Percentiles rank a stretch among this genome's conserved stretches.
Conservation (phyloP, 2,797 vertebrate genomes). For the Serranus cabrilla region DNA sequence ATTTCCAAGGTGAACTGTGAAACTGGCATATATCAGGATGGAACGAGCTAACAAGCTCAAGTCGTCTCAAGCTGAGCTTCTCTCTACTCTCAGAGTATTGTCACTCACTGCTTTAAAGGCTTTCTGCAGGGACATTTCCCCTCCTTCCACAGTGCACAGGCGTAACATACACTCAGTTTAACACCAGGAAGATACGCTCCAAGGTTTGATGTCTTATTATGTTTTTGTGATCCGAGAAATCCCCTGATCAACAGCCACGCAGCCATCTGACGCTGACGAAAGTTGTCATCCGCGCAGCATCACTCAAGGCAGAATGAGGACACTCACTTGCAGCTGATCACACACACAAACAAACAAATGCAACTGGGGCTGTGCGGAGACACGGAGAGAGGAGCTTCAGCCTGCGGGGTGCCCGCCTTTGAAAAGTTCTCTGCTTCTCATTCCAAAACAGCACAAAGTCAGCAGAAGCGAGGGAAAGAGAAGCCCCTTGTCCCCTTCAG, state of each 20-base stretch:
- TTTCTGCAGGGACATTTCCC: constrained; percentile 2
- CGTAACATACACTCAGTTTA: constrained; percentile 25
- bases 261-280: constrained; percentile 57
- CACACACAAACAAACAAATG: constrained; percentile 68
- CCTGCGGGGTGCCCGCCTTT: constrained; percentile 46
- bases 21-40: constrained; percentile 16
- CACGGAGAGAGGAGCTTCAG: constrained; percentile 21
- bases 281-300: constrained; percentile 58
- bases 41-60: constrained; percentile 26
- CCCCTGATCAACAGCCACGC: constrained; percentile 39
- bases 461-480: constrained; percentile 73
- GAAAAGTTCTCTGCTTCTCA: constrained; percentile 50
- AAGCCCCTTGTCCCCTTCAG: constrained; percentile 61
- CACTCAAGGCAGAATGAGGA: constrained; percentile 65
- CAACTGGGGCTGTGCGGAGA: constrained; percentile 11
- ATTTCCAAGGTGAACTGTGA: constrained; percentile 10
- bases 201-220: constrained; percentile 49
- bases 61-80: constrained; percentile 17
- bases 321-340: constrained; percentile 74
- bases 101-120: constrained; percentile 10
- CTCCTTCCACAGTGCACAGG: constrained; percentile 12
- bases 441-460: constrained; percentile 75
- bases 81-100: constrained; percentile 5
- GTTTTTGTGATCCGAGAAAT: constrained; percentile 46
- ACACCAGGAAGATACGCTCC: constrained; percentile 22